These are phyloP conservation scores for Coenonympha glycerion DNA, from an alignment of 2,888 invertebrate genomes.

Conservation along the genomic window DNA sequence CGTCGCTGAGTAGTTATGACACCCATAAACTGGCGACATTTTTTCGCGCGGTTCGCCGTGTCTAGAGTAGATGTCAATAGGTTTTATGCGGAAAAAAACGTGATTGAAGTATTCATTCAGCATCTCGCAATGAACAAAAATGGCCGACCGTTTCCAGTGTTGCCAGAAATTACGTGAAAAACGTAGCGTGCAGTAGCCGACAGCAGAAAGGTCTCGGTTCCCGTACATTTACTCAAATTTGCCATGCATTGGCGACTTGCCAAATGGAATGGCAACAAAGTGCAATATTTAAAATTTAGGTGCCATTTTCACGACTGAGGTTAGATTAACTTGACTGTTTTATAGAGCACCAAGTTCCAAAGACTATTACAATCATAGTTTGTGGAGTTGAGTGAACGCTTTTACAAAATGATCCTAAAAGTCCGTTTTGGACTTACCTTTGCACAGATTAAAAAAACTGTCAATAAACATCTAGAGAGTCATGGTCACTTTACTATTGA, in stretches of 20 bases:
- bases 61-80: no score
- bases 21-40: no score
- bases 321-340: not conserved
- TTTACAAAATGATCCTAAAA: no score
- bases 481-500: no score
- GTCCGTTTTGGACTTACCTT: no score
- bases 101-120: not conserved
- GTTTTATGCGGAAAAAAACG: no score
- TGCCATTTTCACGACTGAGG: constrained; percentile 14
- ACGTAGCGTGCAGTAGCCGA: constrained; percentile 39
- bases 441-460: no score
- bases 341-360: not conserved
- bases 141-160: not conserved
- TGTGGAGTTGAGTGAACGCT: no score
- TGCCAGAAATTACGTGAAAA: constrained; percentile 25
- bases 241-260: constrained; percentile 37
- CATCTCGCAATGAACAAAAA: not conserved
- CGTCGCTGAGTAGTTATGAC: no score
- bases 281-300: constrained; percentile 36
- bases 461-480: no score
- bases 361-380: no score
- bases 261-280: constrained; percentile 38
- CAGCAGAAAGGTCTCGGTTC: constrained; percentile 47
- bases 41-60: no score
- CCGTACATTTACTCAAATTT: constrained; percentile 47